phyloP scores from a whole-genome alignment of 2,888 invertebrate genomes.

The Gymnoscelis rufifasciata region DNA sequence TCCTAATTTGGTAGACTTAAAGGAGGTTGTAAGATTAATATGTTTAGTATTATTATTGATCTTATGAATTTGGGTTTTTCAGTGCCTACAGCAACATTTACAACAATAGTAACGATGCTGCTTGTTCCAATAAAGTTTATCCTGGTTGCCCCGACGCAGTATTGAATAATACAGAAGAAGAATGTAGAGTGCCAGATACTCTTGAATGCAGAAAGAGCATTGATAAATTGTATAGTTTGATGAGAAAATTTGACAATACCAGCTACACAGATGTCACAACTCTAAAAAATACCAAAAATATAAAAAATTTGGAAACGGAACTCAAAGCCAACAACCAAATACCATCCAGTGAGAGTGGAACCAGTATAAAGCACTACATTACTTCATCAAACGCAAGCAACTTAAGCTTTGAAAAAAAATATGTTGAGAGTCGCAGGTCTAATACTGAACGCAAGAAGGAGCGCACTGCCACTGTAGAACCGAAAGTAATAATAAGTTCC shows the following conservation, averaged over 20 bases:
- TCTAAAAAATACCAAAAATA: conserved; percentile 27
- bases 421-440: conserved; percentile 20
- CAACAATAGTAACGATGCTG: conserved; percentile 13
- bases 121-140: conserved; percentile 14
- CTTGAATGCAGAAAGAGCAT: conserved; percentile 62
- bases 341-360: conserved; percentile 56
- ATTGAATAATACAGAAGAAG: conserved; percentile 12
- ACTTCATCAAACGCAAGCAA: conserved; percentile 48
- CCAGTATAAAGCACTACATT: conserved; percentile 53
- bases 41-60: too few relatives aligned
- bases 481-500: conserved; percentile 59
- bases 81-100: conserved; percentile 7
- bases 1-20: too few relatives aligned
- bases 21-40: too few relatives aligned
- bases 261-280: conserved; percentile 30
- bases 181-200: conserved; percentile 36
- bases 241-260: conserved; percentile 46
- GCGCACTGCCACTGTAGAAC: conserved; percentile 33
- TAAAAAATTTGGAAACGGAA: conserved; percentile 18
- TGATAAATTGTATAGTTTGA: conserved; percentile 61
- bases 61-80: not conserved
- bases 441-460: conserved; percentile 28
- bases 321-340: conserved; percentile 32
- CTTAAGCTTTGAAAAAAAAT: conserved; percentile 46
- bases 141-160: not conserved